Evolutionary conservation across 1,140 invertebrate species (phyloP), one percentile per base, ranked within the genome.

Genomic region (Lethrus apterus): DNA sequence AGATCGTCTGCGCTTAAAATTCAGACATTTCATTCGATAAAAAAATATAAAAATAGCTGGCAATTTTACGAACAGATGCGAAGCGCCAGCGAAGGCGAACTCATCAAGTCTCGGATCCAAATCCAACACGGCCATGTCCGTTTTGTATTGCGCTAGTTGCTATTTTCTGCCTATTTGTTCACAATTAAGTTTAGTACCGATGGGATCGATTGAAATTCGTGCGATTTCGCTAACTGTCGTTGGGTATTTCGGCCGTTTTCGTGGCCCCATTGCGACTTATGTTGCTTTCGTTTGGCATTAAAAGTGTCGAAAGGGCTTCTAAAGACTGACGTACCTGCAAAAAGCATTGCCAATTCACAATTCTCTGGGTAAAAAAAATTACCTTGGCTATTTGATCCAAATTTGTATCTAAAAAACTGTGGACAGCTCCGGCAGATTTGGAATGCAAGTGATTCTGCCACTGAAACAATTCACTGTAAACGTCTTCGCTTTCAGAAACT

Each of bases 311-410:
- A 31, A 80, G 50, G 30, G 76, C 73, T 61, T 79, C 76, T 51
- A 80, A 58, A 2, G 76, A 78, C 61, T 78, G 75, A 40, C 77
- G 68, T 18, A 80, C 77, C 77, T 79, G 52, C 4, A 64, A 42
- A 63, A 65, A 54, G 36, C 38, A 52, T 48, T 44, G 54, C 26
- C 45, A 51, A 8, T 10, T 24, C 36, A 29, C 41, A 40, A 7
- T 46, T 36, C 14, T 2, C 42, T 45, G 19, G 4, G 34, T 50
- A 43, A 31, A 9, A 9, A 34, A 33, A 44, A 7, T 56, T 59
- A 79, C 78, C 70, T 77, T 78, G 23, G 75, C 70, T 46, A 80
- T 75, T 60, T 79, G 70, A 58, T 78, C 67, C 43, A 79, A 63
- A 64, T 79, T 79, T 51, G 73, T 71, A 55, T 73, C 70, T 44